Percentiles rank a stretch among this genome's conserved stretches.
Evolutionary conservation across 2,113 vertebrate species (phyloP).

Genomic region (Gopherus evgoodei): DNA sequence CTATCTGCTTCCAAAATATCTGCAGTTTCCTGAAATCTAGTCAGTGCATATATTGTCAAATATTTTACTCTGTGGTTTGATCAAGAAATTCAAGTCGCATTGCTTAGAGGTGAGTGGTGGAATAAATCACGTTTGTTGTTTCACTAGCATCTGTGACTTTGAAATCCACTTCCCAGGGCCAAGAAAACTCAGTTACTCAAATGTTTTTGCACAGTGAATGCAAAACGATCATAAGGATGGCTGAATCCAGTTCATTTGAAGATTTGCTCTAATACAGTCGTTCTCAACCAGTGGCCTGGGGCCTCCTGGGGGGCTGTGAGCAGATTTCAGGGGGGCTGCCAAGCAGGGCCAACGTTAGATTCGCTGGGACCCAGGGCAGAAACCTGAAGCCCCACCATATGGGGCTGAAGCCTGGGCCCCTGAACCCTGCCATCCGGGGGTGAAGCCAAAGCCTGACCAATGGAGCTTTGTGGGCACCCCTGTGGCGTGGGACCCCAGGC

Average conservation of each 20-base stretch:
- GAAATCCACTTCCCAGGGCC: background rate
- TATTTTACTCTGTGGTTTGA: conserved; percentile 1
- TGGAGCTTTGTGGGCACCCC: too few relatives aligned
- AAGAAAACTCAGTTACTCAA: background rate
- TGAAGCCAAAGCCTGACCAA: too few relatives aligned
- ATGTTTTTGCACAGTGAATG: background rate
- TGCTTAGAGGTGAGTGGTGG: background rate
- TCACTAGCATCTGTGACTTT: background rate
- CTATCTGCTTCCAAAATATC: background rate
- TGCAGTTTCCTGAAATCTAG: background rate
- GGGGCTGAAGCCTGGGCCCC: too few relatives aligned
- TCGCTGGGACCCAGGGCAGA: too few relatives aligned
- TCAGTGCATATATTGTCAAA: background rate
- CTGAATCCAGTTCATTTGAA: background rate
- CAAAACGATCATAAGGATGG: background rate
- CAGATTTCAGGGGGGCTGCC: too few relatives aligned
- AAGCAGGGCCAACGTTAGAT: too few relatives aligned
- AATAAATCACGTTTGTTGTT: background rate
- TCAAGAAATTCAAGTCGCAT: background rate
- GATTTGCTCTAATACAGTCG: background rate
- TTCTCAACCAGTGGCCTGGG: too few relatives aligned
- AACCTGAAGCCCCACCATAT: too few relatives aligned
- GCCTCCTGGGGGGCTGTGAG: too few relatives aligned
- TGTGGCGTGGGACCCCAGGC: too few relatives aligned
- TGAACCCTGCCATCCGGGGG: too few relatives aligned